phyloP scores from a whole-genome alignment of 2,113 vertebrate genomes.

The Amphiprion ocellaris region DNA sequence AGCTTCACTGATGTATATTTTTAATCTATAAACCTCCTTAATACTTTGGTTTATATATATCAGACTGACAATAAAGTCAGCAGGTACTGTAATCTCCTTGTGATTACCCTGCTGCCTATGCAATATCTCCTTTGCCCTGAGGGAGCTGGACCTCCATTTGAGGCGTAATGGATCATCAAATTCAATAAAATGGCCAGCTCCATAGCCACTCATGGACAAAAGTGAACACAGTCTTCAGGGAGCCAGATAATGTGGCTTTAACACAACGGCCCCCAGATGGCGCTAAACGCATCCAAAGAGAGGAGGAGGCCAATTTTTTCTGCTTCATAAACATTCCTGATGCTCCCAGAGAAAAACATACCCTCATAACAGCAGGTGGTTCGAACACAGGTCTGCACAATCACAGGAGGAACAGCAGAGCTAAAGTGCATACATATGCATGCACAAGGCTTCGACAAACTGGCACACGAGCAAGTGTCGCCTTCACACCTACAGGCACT shows the following conservation, averaged over 20 bases:
- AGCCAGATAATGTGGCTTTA: slow-evolving; percentile 20
- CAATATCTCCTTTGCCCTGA: slow-evolving; percentile 73
- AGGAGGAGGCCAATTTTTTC: slow-evolving; percentile 41
- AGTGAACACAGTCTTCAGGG: slow-evolving; percentile 43
- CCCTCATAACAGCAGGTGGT: slow-evolving; percentile 70
- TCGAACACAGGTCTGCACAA: slow-evolving; percentile 53
- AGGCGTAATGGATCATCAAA: slow-evolving; percentile 78
- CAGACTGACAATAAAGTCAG: slow-evolving; percentile 75
- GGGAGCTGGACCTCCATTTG: slow-evolving; percentile 72
- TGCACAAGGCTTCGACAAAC: slow-evolving; percentile 32
- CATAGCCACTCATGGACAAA: slow-evolving; percentile 60
- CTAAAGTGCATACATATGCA: slow-evolving; percentile 41
- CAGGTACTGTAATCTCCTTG: slow-evolving; percentile 72
- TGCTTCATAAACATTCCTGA: slow-evolving; percentile 72
- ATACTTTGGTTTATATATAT: slow-evolving; percentile 66
- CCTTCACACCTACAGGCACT: not conserved
- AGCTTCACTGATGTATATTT: slow-evolving; percentile 76
- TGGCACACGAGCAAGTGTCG: slow-evolving; percentile 11
- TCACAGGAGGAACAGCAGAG: slow-evolving; percentile 39
- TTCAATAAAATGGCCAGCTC: slow-evolving; percentile 75
- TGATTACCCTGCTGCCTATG: slow-evolving; percentile 76
- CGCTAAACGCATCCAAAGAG: slow-evolving; percentile 46
- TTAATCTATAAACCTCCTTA: slow-evolving; percentile 76
- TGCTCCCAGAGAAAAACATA: slow-evolving; percentile 63
- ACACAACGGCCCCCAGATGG: slow-evolving; percentile 74